These are phyloP conservation scores for Dione juno DNA, from an alignment of 2,888 invertebrate genomes.

Conservation along the genomic window DNA sequence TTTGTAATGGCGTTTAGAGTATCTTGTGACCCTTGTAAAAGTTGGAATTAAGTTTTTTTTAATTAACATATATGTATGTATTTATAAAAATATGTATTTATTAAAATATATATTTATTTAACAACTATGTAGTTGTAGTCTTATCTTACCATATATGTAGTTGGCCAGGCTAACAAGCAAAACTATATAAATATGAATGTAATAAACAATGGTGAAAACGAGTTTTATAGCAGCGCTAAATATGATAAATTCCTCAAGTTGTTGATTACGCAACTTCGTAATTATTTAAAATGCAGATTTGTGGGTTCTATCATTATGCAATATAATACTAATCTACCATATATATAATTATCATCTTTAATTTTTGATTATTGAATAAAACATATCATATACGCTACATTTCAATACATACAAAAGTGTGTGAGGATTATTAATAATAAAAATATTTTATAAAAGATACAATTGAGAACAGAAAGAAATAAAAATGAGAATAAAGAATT, in stretches of 20 bases:
- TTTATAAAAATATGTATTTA: background rate
- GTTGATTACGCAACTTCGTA: slow-evolving; percentile 7
- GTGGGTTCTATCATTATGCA: background rate
- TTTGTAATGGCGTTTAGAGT: background rate
- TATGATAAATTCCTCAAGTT: slow-evolving; percentile 15
- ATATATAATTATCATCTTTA: background rate
- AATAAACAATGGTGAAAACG: background rate
- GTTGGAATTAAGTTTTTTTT: background rate
- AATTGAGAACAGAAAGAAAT: background rate
- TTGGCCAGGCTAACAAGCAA: background rate
- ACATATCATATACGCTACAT: background rate
- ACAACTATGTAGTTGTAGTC: too few relatives aligned
- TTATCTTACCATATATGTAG: background rate
- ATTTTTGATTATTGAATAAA: background rate
- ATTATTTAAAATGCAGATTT: slow-evolving; percentile 21
- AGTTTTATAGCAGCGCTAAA: slow-evolving; percentile 1
- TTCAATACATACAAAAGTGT: background rate
- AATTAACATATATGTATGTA: background rate
- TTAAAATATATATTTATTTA: background rate
- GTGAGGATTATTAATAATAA: background rate
- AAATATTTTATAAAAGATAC: background rate
- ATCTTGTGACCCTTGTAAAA: background rate
- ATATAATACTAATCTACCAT: background rate
- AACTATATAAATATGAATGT: background rate
- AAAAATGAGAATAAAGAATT: background rate